phyloP scores from a whole-genome alignment of 2,113 vertebrate genomes.

The Periophthalmus modestus region DNA sequence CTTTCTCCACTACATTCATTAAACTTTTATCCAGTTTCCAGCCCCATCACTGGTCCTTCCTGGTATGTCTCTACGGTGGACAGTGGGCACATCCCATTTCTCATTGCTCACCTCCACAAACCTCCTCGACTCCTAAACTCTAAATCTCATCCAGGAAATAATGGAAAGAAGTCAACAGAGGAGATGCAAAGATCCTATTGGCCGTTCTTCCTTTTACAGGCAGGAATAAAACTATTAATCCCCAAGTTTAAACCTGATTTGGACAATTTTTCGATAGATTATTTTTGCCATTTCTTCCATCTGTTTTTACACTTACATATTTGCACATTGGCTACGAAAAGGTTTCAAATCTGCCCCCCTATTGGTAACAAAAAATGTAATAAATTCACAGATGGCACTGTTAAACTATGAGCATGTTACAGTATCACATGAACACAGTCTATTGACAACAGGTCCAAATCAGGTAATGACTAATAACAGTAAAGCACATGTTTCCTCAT shows the following conservation, averaged over 20 bases:
- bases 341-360: too few species aligned
- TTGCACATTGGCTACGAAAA: too few species aligned
- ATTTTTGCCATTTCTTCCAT: too few species aligned
- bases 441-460: too few species aligned
- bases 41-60: not conserved
- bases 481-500: too few species aligned
- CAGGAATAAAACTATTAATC: not conserved
- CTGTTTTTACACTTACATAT: too few species aligned
- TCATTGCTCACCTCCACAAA: not conserved
- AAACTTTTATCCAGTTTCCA: conserved; percentile 42
- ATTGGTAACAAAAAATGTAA: too few species aligned
- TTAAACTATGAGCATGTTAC: too few species aligned
- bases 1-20: conserved; percentile 41
- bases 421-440: too few species aligned
- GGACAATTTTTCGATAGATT: too few species aligned
- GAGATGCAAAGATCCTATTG: not conserved
- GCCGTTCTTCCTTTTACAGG: not conserved
- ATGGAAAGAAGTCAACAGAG: not conserved
- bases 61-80: not conserved
- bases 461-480: too few species aligned
- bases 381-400: too few species aligned
- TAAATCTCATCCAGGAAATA: not conserved
- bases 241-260: not conserved
- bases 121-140: not conserved
- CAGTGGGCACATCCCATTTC: conserved; percentile 57